Base-by-base conservation (phyloP, 2,113 vertebrate genomes). In the Misgurnus anguillicaudatus region DNA sequence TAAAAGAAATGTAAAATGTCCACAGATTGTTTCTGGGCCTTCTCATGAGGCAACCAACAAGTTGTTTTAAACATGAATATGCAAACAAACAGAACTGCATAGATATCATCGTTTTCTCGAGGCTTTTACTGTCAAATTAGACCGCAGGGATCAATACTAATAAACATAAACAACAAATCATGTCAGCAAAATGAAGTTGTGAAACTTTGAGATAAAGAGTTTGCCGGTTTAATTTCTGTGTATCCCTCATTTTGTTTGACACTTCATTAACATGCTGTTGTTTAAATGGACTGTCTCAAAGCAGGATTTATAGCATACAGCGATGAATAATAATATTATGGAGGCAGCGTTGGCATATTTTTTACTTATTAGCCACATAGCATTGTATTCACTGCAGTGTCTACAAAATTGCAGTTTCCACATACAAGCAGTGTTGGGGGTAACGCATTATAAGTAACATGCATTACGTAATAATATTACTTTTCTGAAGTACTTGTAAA, bases 81-180 rank as follows among this genome's bases (percentile, higher is more conserved):
- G n/a, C 38, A 75, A 75, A 62, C 5, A 39, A 62, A 62, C 9
- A 24, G 19, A 73, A 47, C 72, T n/a, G 21, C 58, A 62, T 57
- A n/a, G 13, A 61, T 21, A 58, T 72, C 39, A 47, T 75, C 42
- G n/a, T 36, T 7, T 41, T 21, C 42, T 62, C 48, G 72, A 62
- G 42, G 72, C 19, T 62, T 75, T 74, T 17, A 17, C 16, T 55
- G 5, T 16, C 1, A 45, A 75, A 62, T 75, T 10, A 45, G n/a
- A 6, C 55, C 8, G 17, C 71, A 45, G 55, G 55, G 71, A 74
- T 74, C 57, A 17, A 74, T 74, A 61, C 55, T 19, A 74, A 74
- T 74, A 61, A 74, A 74, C 71, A 60, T 42, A 57, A 55, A 71
- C 51, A 9, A 58, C 60, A 73, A 58, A 74, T 61, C 45, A 42